Base-by-base conservation (phyloP, 1,140 invertebrate genomes). In the Penaeus chinensis region DNA sequence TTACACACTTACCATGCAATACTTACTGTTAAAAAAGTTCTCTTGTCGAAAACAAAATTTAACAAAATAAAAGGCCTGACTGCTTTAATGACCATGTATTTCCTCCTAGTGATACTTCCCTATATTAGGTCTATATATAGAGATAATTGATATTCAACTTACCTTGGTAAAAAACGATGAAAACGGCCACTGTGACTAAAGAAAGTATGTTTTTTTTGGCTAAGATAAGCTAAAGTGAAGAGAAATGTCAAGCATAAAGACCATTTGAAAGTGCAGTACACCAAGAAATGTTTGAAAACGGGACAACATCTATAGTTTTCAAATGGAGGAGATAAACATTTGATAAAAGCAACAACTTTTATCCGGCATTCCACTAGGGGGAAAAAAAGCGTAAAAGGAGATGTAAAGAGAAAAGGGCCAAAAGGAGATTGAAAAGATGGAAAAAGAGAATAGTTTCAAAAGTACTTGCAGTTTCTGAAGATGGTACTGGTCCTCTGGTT, bases 1-100 rank as follows among this genome's bases (percentile, higher is more conserved):
- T 83, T 77, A 82, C 80, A 87, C 86, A 87, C 86, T 87, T 87
- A 87, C 86, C 86, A 87, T 87, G 86, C 86, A 87, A 54, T 87
- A 87, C 86, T 87, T 82, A 87, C 86, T 20, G 37, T 62, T n/a
- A 18, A 63, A 62, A 74, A 19, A 74, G 42, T 19, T 74, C 71
- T 74, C 27, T 74, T 22, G 66, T 74, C 20, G 71, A 19, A 74
- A 74, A 37, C 42, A 32, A 27, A 27, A 74, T 74, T 37, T 74
- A 74, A 74, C 42, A 19, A 74, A 54, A 54, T 54, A 54, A 54
- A 54, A 54, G 54, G 16, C 54, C 54, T 54, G 54, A 54, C 54
- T 54, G 54, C 54, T 54, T 54, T 54, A 54, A 54, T 54, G 54
- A 54, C 54, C 54, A 54, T 13, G 16, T 13, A 54, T 54, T 54